phyloP scores from a whole-genome alignment of 2,888 invertebrate genomes.

The Eupithecia inturbata region DNA sequence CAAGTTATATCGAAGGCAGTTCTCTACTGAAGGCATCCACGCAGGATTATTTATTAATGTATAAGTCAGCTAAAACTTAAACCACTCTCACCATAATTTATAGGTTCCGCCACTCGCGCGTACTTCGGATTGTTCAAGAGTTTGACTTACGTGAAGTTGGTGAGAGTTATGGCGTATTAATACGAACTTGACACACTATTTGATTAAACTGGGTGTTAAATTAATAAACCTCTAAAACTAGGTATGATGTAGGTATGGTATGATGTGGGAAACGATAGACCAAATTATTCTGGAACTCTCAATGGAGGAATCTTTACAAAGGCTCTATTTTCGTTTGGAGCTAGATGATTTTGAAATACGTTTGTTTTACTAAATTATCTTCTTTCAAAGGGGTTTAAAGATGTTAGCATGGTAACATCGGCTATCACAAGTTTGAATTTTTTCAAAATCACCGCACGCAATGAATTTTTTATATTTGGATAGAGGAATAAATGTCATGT shows the following conservation, averaged over 20 bases:
- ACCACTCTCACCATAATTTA: constrained; percentile 65
- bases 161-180: constrained; percentile 48
- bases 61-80: constrained; percentile 59
- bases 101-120: constrained; percentile 58
- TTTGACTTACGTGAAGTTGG: constrained; percentile 50
- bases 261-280: not conserved
- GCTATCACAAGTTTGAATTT: too few species aligned
- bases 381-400: too few species aligned
- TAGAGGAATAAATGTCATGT: too few species aligned
- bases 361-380: too few species aligned
- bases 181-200: constrained; percentile 40
- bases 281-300: too few species aligned
- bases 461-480: too few species aligned
- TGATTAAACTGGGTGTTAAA: constrained; percentile 35
- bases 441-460: too few species aligned
- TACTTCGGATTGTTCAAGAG: constrained; percentile 63
- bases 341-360: not conserved
- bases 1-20: not conserved
- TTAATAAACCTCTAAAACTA: constrained; percentile 15
- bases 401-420: too few species aligned
- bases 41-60: constrained; percentile 61
- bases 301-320: not conserved
- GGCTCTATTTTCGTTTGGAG: not conserved
- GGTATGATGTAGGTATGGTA: constrained; percentile 16
- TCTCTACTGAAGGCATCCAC: constrained; percentile 22